Evolutionary conservation across 2,888 invertebrate genomes (phyloP).

Genomic region (Rutpela maculata): DNA sequence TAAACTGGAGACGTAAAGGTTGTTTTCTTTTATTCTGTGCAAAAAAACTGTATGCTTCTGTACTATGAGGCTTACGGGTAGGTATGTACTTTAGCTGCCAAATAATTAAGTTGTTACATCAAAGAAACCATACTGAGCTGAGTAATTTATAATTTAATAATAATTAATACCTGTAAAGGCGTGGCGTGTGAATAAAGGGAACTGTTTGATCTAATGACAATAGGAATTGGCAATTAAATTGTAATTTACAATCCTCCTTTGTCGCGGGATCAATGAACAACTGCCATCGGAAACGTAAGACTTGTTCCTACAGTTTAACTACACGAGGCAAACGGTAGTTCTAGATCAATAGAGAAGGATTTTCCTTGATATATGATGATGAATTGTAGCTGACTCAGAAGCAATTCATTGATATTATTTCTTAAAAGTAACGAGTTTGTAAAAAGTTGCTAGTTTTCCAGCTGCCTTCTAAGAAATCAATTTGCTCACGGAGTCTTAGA

Average conservation of each 20-base stretch:
- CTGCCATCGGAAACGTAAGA: constrained; percentile 34
- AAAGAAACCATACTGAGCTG: neutral
- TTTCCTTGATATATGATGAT: constrained; percentile 45
- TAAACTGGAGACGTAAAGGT: neutral
- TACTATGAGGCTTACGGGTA: neutral
- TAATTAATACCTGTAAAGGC: constrained; percentile 41
- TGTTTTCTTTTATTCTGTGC: neutral
- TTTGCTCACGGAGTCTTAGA: constrained; percentile 1
- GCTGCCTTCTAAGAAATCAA: constrained; percentile 9
- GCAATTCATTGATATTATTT: constrained; percentile 40
- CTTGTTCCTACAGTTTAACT: constrained; percentile 20
- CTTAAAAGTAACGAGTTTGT: constrained; percentile 30
- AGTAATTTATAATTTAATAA: constrained; percentile 36
- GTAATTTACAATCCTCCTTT: constrained; percentile 48
- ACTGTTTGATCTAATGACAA: constrained; percentile 46
- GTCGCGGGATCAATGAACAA: constrained; percentile 36
- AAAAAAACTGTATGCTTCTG: neutral
- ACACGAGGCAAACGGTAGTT: constrained; percentile 40
- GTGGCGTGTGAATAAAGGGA: constrained; percentile 34
- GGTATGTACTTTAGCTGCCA: neutral
- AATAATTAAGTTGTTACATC: constrained; percentile 8
- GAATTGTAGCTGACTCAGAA: constrained; percentile 37
- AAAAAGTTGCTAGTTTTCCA: constrained; percentile 21
- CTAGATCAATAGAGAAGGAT: constrained; percentile 42
- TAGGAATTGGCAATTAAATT: constrained; percentile 49